Conservation (phyloP, 1,140 invertebrate genomes). For the Brevipalpus yothersi region DNA sequence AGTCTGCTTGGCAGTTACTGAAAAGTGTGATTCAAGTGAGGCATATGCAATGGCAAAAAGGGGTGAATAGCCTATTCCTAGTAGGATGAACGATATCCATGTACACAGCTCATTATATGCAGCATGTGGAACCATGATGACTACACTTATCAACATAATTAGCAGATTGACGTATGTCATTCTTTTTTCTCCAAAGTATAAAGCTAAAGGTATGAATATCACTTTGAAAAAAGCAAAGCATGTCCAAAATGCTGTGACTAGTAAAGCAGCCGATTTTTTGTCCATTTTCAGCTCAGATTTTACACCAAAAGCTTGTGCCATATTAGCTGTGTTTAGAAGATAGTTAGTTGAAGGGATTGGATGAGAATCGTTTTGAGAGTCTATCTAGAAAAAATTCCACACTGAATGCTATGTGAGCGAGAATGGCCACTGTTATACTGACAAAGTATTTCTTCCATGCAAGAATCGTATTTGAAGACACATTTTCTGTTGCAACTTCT, state of each 20-base stretch:
- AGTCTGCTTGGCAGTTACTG: not conserved
- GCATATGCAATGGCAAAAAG: not conserved
- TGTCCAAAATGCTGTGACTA: not conserved
- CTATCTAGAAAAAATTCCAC: not conserved
- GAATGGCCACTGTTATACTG: not conserved
- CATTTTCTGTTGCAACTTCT: no score
- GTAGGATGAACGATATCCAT: not conserved
- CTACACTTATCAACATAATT: not conserved
- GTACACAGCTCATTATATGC: not conserved
- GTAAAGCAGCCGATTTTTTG: not conserved
- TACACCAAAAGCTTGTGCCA: not conserved
- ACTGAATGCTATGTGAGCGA: not conserved
- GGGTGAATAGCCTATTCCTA: not conserved
- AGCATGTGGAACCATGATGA: not conserved
- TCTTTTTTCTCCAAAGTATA: not conserved
- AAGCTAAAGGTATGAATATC: not conserved
- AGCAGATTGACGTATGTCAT: not conserved
- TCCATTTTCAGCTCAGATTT: not conserved
- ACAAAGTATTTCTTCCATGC: not conserved
- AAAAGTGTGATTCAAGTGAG: not conserved
- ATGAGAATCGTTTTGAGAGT: no score
- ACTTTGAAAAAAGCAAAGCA: no score
- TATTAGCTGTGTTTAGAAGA: not conserved
- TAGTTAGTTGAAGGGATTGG: not conserved
- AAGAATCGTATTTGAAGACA: no score